phyloP scores from a whole-genome alignment of 2,113 vertebrate genomes.

The Lontra canadensis region DNA sequence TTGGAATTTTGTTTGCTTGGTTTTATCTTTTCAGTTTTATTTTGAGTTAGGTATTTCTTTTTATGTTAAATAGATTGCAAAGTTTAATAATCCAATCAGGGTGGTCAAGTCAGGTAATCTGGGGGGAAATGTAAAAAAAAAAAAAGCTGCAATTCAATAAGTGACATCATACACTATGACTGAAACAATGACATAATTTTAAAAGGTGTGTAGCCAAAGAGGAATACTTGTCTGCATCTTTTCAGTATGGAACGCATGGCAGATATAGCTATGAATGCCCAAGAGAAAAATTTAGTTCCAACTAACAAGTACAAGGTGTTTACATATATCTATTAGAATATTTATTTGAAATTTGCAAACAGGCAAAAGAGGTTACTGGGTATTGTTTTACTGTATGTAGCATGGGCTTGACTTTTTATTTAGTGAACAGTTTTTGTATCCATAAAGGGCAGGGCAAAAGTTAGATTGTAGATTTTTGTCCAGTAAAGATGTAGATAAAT shows the following conservation, averaged over 20 bases:
- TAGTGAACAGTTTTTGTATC: background rate
- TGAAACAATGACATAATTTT: background rate
- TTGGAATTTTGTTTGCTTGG: background rate
- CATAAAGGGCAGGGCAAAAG: background rate
- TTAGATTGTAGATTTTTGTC: background rate
- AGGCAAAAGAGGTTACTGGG: background rate
- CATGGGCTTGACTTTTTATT: background rate
- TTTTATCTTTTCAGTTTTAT: background rate
- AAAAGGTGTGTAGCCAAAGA: background rate
- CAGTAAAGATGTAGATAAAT: background rate
- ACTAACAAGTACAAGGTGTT: background rate
- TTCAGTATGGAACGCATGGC: too few relatives aligned
- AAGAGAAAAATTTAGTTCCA: background rate
- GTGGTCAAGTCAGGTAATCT: background rate
- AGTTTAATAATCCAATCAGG: background rate
- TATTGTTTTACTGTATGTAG: background rate
- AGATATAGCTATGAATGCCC: background rate
- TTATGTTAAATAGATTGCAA: background rate
- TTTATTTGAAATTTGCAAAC: background rate
- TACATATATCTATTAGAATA: background rate
- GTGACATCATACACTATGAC: background rate
- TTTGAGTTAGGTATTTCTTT: background rate
- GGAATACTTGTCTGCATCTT: too few relatives aligned
- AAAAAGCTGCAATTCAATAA: background rate
- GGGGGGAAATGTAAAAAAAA: background rate